Conservation (phyloP, 2,797 vertebrate species). For the Centroberyx gerrardi region DNA sequence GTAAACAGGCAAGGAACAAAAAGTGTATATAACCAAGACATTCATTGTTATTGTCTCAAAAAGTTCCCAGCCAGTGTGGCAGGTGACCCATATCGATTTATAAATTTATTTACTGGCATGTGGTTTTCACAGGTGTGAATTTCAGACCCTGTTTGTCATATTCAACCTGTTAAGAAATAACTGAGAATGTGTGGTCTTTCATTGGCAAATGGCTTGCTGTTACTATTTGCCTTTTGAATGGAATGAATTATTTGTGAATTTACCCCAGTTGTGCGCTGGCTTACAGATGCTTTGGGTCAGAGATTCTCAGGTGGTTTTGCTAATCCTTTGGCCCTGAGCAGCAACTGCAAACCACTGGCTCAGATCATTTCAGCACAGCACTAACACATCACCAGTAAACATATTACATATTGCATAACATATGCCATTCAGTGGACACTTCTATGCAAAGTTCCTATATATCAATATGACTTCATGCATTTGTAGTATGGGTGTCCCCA, state of each 20-base stretch:
- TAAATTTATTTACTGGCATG: no score
- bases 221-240: not conserved
- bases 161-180: no score
- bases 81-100: no score
- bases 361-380: not conserved
- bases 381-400: not conserved
- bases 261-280: no score
- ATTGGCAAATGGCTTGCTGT: not conserved
- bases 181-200: no score
- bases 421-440: not conserved
- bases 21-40: no score
- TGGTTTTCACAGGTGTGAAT: no score
- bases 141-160: no score
- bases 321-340: not conserved
- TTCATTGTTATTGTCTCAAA: no score
- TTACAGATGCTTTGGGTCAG: not conserved
- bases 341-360: not conserved
- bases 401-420: not conserved
- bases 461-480: constrained; percentile 5
- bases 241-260: not conserved
- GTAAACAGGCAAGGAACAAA: no score
- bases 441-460: not conserved
- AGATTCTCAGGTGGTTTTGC: not conserved
- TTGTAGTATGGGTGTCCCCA: not conserved
- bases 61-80: no score